Conservation (phyloP, 2,888 invertebrate genomes). For the Caenorhabditis uteleia region DNA sequence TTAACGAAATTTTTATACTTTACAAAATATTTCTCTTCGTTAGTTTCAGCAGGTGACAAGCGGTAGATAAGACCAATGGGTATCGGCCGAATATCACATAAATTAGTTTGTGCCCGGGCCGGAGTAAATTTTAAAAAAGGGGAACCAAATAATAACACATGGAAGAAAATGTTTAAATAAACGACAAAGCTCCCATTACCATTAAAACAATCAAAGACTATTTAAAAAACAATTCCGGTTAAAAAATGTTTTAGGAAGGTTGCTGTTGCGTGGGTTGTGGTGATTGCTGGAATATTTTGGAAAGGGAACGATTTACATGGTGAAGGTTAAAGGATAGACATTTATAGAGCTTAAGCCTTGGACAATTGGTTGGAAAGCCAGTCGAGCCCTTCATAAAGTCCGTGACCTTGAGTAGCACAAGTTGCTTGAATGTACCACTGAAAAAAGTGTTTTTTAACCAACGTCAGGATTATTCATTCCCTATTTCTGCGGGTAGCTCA, state of each 20-base stretch:
- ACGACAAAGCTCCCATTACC: conserved; percentile 32
- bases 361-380: conserved; percentile 58
- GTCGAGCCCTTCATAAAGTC: conserved; percentile 57
- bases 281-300: conserved; percentile 20
- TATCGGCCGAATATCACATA: conserved; percentile 37
- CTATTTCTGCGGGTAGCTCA: too few relatives aligned
- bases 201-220: conserved; percentile 34
- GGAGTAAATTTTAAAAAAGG: too few relatives aligned
- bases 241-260: neutral
- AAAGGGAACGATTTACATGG: conserved; percentile 27
- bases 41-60: too few relatives aligned
- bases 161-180: conserved; percentile 20
- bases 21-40: too few relatives aligned
- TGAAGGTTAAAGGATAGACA: conserved; percentile 15
- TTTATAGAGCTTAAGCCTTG: conserved; percentile 44
- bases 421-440: conserved; percentile 59
- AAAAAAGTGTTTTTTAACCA: conserved; percentile 10
- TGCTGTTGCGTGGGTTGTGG: conserved; percentile 22
- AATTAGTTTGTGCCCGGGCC: conserved; percentile 17
- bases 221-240: conserved; percentile 24
- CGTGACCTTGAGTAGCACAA: conserved; percentile 54
- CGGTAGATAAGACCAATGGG: too few relatives aligned
- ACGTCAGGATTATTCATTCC: neutral
- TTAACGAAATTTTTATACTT: too few relatives aligned
- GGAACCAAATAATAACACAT: conserved; percentile 21